phyloP scores from a whole-genome alignment of 2,797 vertebrate genomes.

The Chrosomus eos region DNA sequence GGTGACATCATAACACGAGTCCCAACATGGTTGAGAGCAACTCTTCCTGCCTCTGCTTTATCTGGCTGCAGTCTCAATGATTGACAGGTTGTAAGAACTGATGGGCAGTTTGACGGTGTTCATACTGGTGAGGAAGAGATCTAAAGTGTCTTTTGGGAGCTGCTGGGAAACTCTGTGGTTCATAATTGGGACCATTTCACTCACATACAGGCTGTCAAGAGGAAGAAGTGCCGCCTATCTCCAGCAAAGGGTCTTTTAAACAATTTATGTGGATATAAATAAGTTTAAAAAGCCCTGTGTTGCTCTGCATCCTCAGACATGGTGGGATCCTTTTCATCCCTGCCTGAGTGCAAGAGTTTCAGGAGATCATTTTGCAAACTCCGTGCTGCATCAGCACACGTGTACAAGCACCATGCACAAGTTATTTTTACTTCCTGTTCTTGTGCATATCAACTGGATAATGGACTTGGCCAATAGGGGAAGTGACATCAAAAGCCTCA shows the following conservation, averaged over 20 bases:
- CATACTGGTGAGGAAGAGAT: background rate
- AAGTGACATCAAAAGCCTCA: background rate
- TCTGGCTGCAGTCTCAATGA: background rate
- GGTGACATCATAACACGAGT: constrained; percentile 15
- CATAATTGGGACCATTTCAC: constrained; percentile 49
- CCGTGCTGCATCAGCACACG: background rate
- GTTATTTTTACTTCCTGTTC: background rate
- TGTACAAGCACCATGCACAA: background rate
- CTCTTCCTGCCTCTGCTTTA: constrained; percentile 15
- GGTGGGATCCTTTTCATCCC: background rate
- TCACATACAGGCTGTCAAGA: constrained; percentile 22
- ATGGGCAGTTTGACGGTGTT: constrained; percentile 4
- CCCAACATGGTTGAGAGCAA: constrained; percentile 10
- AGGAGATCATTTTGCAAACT: constrained; percentile 1
- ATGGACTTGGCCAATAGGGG: background rate
- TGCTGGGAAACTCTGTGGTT: constrained; percentile 39
- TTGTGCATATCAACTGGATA: background rate
- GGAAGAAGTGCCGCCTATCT: constrained; percentile 21
- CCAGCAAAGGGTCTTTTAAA: constrained; percentile 39
- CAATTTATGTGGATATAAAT: constrained; percentile 46
- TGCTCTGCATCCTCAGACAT: constrained; percentile 24
- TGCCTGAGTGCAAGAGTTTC: constrained; percentile 21
- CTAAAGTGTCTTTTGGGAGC: constrained; percentile 39
- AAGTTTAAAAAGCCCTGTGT: constrained; percentile 39
- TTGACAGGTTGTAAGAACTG: background rate